Conservation (phyloP, 2,113 vertebrate genomes). For the Toxotes chatareus region DNA sequence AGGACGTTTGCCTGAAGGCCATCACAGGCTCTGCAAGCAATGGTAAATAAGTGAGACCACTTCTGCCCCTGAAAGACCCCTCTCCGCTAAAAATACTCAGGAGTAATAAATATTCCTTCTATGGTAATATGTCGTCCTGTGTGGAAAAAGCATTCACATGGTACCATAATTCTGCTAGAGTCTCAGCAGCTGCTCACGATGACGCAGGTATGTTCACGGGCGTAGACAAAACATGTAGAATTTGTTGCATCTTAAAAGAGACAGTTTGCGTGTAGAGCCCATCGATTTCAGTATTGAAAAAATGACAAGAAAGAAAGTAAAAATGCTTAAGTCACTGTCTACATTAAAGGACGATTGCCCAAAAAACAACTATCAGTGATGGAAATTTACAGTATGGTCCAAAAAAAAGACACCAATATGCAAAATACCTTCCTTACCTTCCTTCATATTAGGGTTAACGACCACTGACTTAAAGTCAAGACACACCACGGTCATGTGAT, state of each 20-base stretch:
- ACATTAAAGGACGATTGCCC: constrained; percentile 17
- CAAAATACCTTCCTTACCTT: constrained; percentile 25
- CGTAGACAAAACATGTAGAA: constrained; percentile 19
- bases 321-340: neutral
- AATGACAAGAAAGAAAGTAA: constrained; percentile 1
- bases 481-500: constrained; percentile 33
- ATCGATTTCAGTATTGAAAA: constrained; percentile 15
- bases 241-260: constrained; percentile 27
- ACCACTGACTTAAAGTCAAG: constrained; percentile 31
- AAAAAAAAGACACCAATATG: constrained; percentile 47
- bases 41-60: constrained; percentile 9
- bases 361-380: constrained; percentile 7
- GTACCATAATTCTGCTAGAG: constrained; percentile 12
- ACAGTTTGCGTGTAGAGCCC: constrained; percentile 12
- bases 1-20: constrained; percentile 10
- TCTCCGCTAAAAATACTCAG: constrained; percentile 46
- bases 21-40: constrained; percentile 9
- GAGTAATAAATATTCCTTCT: constrained; percentile 65
- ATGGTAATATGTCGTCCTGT: constrained; percentile 22
- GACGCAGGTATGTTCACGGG: constrained; percentile 4
- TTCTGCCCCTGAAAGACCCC: constrained; percentile 13
- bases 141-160: constrained; percentile 48
- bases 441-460: constrained; percentile 48
- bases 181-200: constrained; percentile 3
- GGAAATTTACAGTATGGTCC: constrained; percentile 49